Conservation (phyloP, 2,113 vertebrate genomes). For the Centropus bengalensis region DNA sequence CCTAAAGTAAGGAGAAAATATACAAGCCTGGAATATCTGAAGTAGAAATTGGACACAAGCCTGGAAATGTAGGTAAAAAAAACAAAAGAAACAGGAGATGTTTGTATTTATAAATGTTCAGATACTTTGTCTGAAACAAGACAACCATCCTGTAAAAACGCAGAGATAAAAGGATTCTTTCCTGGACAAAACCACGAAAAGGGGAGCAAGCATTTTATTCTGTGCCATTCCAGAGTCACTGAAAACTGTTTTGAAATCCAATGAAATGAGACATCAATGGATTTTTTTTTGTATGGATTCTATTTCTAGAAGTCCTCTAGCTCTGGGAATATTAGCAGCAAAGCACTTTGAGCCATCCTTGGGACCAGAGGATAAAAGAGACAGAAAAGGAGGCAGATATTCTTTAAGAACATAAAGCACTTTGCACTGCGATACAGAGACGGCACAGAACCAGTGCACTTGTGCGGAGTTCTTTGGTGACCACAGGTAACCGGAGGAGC, state of each 20-base stretch:
- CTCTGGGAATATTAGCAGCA: neutral
- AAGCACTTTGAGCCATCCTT: neutral
- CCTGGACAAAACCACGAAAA: neutral
- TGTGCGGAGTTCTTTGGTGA: neutral
- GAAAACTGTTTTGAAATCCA: neutral
- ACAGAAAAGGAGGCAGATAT: neutral
- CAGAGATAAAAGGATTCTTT: neutral
- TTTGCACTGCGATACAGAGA: neutral
- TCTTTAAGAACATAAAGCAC: neutral
- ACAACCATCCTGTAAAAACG: neutral
- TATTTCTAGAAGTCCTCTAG: neutral
- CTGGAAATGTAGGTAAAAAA: neutral
- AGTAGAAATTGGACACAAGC: conserved; percentile 61
- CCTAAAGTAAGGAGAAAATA: conserved; percentile 55
- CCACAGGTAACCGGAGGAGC: neutral
- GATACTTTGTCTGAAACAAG: conserved; percentile 1
- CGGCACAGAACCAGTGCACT: neutral
- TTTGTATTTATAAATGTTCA: neutral
- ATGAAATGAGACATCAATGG: neutral
- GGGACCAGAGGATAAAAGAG: neutral
- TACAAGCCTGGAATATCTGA: conserved; percentile 64
- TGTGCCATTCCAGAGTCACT: neutral
- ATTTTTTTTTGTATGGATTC: neutral
- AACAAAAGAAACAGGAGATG: conserved; percentile 25
- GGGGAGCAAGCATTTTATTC: neutral